phyloP scores from a whole-genome alignment of 2,113 vertebrate species.

The Hyaena hyaena region DNA sequence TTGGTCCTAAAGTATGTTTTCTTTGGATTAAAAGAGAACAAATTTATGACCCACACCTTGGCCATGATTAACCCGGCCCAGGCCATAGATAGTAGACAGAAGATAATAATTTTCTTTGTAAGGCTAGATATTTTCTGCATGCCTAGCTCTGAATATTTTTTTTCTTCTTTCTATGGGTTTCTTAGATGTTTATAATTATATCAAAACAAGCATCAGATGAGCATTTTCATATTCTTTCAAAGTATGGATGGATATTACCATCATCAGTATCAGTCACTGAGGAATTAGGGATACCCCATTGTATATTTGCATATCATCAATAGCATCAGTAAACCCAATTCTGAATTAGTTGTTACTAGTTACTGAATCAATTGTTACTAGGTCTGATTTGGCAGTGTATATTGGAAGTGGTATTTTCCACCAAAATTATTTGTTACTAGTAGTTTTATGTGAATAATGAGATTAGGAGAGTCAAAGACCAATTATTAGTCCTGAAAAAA shows the following conservation, averaged over 20 bases:
- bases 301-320: background rate
- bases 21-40: conserved; percentile 12
- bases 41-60: background rate
- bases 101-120: background rate
- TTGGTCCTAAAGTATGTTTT: background rate
- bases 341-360: background rate
- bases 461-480: background rate
- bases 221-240: background rate
- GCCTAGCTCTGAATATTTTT: background rate
- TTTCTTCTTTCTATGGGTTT: background rate
- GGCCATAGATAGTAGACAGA: background rate
- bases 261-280: background rate
- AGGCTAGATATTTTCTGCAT: background rate
- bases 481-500: background rate
- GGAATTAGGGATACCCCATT: background rate
- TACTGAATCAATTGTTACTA: background rate
- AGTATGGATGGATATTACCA: background rate
- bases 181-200: background rate
- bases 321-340: background rate
- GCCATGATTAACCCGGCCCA: background rate
- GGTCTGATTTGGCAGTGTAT: background rate
- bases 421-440: background rate
- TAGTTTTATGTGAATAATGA: background rate
- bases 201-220: background rate
- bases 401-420: background rate